These are phyloP conservation scores for Strigops habroptila DNA, from an alignment of 2,113 vertebrate genomes.

Conservation along the genomic window DNA sequence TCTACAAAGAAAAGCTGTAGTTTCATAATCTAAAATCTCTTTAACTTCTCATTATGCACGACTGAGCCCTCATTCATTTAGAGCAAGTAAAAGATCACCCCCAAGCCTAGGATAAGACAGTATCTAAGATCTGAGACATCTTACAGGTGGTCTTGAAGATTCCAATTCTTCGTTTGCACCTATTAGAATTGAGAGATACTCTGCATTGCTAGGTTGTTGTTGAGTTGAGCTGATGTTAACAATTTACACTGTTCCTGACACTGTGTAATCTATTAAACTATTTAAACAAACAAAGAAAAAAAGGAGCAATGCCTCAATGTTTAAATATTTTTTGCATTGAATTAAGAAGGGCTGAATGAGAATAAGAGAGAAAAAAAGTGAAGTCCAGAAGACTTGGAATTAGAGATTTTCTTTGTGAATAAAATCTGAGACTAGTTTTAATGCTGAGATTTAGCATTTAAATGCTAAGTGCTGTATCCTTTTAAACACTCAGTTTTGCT, in stretches of 20 bases:
- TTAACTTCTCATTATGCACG: constrained; percentile 5
- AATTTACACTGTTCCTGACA: neutral
- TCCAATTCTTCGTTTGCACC: neutral
- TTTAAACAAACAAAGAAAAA: neutral
- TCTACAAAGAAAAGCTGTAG: neutral
- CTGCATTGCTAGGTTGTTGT: neutral
- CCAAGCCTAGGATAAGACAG: neutral
- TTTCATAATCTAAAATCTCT: constrained; percentile 3
- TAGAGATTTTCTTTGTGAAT: neutral
- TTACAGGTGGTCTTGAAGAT: neutral
- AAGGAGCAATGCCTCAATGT: neutral
- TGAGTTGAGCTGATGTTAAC: neutral
- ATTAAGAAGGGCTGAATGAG: neutral
- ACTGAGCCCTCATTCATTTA: neutral
- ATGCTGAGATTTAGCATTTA: too few species aligned
- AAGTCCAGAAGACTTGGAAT: neutral
- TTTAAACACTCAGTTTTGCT: neutral
- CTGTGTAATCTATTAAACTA: neutral
- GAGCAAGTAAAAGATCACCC: neutral
- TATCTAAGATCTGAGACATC: neutral
- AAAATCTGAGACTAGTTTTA: neutral
- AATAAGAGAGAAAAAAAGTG: neutral
- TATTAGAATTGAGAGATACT: neutral
- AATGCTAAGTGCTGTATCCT: neutral
- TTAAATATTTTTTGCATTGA: neutral